phyloP scores from a whole-genome alignment of 2,113 vertebrate genomes.

The Emydocephalus ijimae region DNA sequence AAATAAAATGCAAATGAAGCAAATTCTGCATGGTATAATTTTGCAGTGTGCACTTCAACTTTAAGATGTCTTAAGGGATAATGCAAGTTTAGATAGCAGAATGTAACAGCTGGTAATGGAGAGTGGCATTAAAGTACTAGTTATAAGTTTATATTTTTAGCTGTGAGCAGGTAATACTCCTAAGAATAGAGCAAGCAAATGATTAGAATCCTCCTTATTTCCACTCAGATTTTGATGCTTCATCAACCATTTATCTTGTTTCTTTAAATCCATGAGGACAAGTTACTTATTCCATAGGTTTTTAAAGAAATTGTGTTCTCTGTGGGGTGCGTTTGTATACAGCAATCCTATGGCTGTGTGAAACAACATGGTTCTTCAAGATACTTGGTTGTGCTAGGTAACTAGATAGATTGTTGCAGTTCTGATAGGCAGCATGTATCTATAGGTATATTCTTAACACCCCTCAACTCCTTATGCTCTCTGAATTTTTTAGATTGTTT shows the following conservation, averaged over 20 bases:
- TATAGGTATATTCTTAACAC: not conserved
- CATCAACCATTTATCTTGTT: not conserved
- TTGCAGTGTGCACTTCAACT: not conserved
- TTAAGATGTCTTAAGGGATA: not conserved
- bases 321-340: not conserved
- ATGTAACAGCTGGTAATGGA: not conserved
- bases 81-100: not conserved
- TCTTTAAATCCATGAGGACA: not conserved
- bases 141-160: not conserved
- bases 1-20: slow-evolving; percentile 7
- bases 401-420: slow-evolving; percentile 15
- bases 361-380: not conserved
- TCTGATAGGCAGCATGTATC: not conserved
- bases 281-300: not conserved
- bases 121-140: not conserved
- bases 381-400: not conserved
- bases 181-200: not conserved
- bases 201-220: not conserved
- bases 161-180: not conserved
- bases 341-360: not conserved
- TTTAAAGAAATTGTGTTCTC: not conserved
- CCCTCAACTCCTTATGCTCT: not conserved
- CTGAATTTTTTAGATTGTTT: not conserved
- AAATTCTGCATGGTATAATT: not conserved
- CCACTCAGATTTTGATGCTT: not conserved